Evolutionary conservation across 2,888 invertebrate genomes (phyloP).

Genomic region (Calliopum simillimum): DNA sequence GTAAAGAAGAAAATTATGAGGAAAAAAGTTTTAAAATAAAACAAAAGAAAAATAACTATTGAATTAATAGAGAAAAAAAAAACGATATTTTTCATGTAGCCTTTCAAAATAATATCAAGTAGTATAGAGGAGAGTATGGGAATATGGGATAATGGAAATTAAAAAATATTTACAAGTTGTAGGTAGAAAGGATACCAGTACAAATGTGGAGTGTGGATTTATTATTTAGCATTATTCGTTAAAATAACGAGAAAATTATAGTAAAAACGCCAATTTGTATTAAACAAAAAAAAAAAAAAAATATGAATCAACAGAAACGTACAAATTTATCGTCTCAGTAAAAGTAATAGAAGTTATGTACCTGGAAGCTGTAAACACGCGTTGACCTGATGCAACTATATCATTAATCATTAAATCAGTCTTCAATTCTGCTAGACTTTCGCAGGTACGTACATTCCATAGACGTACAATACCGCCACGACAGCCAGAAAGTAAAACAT

Average conservation of each 20-base stretch:
- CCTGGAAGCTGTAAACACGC: constrained; percentile 87
- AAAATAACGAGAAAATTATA: too few species aligned
- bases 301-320: too few species aligned
- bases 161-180: too few species aligned
- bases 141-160: too few species aligned
- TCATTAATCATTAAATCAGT: constrained; percentile 79
- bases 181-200: too few species aligned
- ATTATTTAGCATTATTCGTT: not conserved
- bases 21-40: constrained; percentile 31
- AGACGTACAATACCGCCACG: constrained; percentile 81
- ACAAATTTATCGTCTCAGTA: too few species aligned
- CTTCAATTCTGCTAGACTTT: constrained; percentile 74
- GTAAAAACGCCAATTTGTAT: too few species aligned
- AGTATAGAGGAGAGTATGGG: too few species aligned
- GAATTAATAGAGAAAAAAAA: not conserved
- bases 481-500: constrained; percentile 78
- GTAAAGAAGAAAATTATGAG: constrained; percentile 32
- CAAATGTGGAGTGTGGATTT: not conserved
- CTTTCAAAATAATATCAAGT: too few species aligned
- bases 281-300: too few species aligned
- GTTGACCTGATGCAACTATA: constrained; percentile 74
- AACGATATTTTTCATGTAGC: too few species aligned
- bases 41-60: constrained; percentile 8
- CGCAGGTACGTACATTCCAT: constrained; percentile 79
- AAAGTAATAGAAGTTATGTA: constrained; percentile 68